Conservation (phyloP, 2,113 vertebrate species). For the Nasalis larvatus region DNA sequence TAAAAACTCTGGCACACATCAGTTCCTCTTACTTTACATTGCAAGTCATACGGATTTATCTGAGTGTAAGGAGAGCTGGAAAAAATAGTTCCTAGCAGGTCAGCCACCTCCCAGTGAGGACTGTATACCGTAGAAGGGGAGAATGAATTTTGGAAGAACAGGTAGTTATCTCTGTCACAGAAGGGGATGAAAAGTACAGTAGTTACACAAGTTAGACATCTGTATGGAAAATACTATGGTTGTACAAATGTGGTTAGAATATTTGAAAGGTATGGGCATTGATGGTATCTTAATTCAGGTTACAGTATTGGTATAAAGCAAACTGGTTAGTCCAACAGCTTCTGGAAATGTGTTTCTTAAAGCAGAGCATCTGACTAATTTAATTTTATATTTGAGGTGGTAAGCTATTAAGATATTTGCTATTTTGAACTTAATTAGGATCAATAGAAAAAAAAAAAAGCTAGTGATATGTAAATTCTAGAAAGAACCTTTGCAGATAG, state of each 20-base stretch:
- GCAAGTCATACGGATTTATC: not conserved
- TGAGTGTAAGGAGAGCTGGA: not conserved
- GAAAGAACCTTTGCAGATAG: not conserved
- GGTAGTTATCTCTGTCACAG: not conserved
- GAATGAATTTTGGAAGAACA: not conserved
- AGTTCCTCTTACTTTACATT: not conserved
- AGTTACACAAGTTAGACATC: not conserved
- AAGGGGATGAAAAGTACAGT: not conserved
- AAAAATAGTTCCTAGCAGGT: not conserved
- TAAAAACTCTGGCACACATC: not conserved
- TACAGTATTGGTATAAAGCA: not conserved
- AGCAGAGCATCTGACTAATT: not conserved
- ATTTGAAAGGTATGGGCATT: slow-evolving; percentile 27
- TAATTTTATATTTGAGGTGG: slow-evolving; percentile 5
- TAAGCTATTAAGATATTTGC: not conserved
- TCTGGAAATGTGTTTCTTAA: slow-evolving; percentile 12
- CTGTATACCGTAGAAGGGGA: not conserved
- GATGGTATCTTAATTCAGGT: not conserved
- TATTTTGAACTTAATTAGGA: slow-evolving; percentile 1
- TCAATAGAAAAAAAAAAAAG: not conserved
- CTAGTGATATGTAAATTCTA: not conserved
- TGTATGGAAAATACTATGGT: not conserved
- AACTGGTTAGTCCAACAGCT: not conserved
- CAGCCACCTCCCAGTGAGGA: not conserved
- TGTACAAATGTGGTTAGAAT: slow-evolving; percentile 1